Evolutionary conservation across 1,140 invertebrate genomes (phyloP), one percentile per base, ranked within the genome.

Genomic region (Bombus waltoni): DNA sequence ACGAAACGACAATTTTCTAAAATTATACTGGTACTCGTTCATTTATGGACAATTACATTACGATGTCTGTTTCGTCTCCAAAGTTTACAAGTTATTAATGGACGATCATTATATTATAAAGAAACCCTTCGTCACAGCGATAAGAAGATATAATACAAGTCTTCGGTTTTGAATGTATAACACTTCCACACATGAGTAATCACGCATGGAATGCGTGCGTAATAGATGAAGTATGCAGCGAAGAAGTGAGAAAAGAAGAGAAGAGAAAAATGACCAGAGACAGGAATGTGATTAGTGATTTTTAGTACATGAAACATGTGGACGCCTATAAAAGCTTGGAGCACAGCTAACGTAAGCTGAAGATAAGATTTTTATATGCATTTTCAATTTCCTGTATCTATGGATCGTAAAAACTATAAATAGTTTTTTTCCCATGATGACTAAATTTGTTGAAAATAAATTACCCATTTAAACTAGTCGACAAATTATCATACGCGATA

Each of bases 241-340:
- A 75, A 75, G 73, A 57, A 53, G 38, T 25, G 11, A 8, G 47
- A 38, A 40, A 57, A 38, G 35, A 38, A 68, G 32, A 22, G 32
- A 18, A 18, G 32, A 57, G 32, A 32, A 57, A 38, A 75, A 53
- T 6, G 47, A 57, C 6, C 38, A 28, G 10, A 28, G 73, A 28
- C 5, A 6, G 73, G 73, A 57, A 75, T 57, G 47, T 75, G 47
- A 75, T 75, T 57, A 75, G 42, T 53, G 32, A 53, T 47, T 62
- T 62, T 57, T n/a, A 32, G 2, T 25, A 22, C 32, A 28, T 57
- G 0, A 53, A 11, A 28, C 13, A 35, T 28, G 22, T 28, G 11
- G 18, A 22, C 18, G 18, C 18, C 8, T 68, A 38, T 25, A 10
- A 68, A 38, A 68, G 35, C 47, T 53, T 53, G 47, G 47, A 8